Base-by-base conservation (phyloP, 2,888 invertebrate genomes). In the Chymomyza caudatula region DNA sequence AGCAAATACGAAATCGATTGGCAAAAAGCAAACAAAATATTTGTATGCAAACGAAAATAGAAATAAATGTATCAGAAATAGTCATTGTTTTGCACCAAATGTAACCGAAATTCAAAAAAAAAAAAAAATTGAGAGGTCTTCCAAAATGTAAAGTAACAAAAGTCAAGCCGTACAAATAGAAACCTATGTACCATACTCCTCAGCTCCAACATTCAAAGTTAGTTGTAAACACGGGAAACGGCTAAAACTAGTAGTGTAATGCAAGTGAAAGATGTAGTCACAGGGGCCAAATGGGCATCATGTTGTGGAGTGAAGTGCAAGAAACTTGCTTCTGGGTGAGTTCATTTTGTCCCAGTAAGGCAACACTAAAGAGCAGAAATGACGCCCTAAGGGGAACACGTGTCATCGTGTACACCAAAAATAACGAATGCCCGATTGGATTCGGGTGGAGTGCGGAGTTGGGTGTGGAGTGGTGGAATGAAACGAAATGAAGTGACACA, bases 401-500 rank as follows among this genome's bases (percentile, higher is more conserved):
- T 82, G 85, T 78, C 77, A 79, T 73, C 70, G 63, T 76, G 71
- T 72, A 69, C 67, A 66, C 60, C 66, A 67, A 64, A 66, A 66
- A 73, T 62, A 62, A 56, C 8, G 56, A 22, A 11, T 17, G 47
- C 11, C 19, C 52, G 54, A 54, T 17, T 6, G 60, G 61, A 59
- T 37, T 47, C 29, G 59, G 59, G 57, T 60, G 56, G 51, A 60
- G 56, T 69, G 65, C 67, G 71, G 77, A 81, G 69, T 63, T 64
- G 69, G 55, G 62, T 67, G 69, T 72, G 67, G 74, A 11, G 29
- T 37, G 29, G 11, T 37, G 29, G 11, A 37, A 11, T 69, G 73
- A 81, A 76, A 58, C 68, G 73, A 73, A 77, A 77, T 76, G 73
- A 73, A 70, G 76, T 76, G 73, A 73, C 76, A 73, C 70, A 78